Percentiles rank a stretch among this genome's conserved stretches.
Conservation (phyloP, 2,797 vertebrate genomes). For the Clarias fuscus region DNA sequence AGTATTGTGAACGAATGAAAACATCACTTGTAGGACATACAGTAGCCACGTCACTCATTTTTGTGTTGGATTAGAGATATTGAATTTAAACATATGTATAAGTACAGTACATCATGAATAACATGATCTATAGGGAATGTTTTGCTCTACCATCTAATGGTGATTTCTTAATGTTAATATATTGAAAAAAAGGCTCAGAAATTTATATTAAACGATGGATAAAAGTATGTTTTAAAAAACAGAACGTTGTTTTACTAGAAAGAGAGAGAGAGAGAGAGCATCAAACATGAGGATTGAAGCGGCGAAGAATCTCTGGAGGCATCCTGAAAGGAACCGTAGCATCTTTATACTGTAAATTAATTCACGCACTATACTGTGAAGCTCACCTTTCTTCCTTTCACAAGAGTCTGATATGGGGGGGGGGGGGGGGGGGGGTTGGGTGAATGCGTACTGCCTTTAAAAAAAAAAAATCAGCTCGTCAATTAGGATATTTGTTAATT, state of each 20-base stretch:
- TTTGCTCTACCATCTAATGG: background rate
- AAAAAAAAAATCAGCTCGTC: constrained; percentile 1
- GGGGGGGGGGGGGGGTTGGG: background rate
- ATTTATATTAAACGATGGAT: background rate
- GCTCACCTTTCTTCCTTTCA: constrained; percentile 40
- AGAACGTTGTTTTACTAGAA: background rate
- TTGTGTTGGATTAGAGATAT: background rate
- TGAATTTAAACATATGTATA: background rate
- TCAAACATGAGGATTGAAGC: background rate
- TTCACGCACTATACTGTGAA: constrained; percentile 45
- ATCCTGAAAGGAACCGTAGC: constrained; percentile 48
- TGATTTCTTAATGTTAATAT: background rate
- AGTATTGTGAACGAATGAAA: background rate
- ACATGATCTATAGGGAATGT: background rate
- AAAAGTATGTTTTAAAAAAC: background rate
- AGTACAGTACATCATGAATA: background rate
- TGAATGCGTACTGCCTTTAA: constrained; percentile 51
- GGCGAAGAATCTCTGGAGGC: background rate
- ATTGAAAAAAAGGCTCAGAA: background rate
- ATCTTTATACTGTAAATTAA: constrained; percentile 55
- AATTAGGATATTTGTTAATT: constrained; percentile 13
- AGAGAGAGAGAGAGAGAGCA: too few relatives aligned
- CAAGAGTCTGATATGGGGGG: background rate
- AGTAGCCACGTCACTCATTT: background rate
- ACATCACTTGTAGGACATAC: background rate